phyloP scores from a whole-genome alignment of 2,797 vertebrate genomes.

The Bucorvus abyssinicus region DNA sequence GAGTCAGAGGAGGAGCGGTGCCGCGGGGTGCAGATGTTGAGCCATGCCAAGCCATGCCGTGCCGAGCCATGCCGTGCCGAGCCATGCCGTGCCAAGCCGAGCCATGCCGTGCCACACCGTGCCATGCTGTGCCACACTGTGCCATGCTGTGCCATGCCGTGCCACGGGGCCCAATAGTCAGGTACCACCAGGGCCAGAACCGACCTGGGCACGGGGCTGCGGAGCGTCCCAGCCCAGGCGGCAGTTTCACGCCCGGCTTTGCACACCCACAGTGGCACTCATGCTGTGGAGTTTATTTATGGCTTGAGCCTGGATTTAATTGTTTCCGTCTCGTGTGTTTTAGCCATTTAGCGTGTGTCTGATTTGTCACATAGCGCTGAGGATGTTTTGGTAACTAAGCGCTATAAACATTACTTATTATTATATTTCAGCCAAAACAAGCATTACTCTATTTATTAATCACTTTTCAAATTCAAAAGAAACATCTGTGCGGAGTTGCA shows the following conservation, averaged over 20 bases:
- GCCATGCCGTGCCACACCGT: fast-evolving
- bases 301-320: background rate
- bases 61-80: fast-evolving
- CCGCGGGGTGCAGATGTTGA: fast-evolving
- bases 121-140: fast-evolving
- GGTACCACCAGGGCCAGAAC: too few relatives aligned
- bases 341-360: background rate
- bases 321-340: background rate
- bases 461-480: constrained; percentile 49
- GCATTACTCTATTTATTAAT: constrained; percentile 61
- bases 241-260: background rate
- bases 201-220: fast-evolving
- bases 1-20: background rate
- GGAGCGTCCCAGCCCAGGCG: fast-evolving
- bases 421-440: constrained; percentile 45
- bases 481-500: constrained; percentile 58
- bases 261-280: background rate
- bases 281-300: background rate
- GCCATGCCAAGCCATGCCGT: fast-evolving
- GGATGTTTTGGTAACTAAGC: background rate
- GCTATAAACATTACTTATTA: background rate
- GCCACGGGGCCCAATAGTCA: background rate
- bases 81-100: fast-evolving
- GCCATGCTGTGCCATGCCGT: fast-evolving
- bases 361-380: background rate